Percentiles rank a stretch among this genome's conserved stretches.
Conservation (phyloP, 2,888 invertebrate genomes). For the Cryptosula pallasiana region DNA sequence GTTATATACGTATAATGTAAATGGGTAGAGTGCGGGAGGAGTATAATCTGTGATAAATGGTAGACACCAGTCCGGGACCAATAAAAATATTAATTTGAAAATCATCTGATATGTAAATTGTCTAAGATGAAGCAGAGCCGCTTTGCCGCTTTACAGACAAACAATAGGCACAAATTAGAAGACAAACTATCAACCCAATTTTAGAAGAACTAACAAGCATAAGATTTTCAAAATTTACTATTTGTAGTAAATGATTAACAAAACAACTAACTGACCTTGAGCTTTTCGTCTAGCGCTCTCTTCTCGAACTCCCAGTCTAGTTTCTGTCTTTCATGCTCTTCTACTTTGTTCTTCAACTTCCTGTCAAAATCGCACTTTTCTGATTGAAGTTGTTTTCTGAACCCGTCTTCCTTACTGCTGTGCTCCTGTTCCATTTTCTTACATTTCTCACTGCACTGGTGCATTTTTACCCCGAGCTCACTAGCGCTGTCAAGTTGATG, state of each 20-base stretch:
- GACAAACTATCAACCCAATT: not conserved
- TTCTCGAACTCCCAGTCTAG: slow-evolving; percentile 35
- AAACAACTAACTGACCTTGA: not conserved
- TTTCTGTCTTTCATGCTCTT: slow-evolving; percentile 41
- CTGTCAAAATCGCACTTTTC: not conserved
- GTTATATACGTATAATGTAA: too few relatives aligned
- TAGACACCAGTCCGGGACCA: too few relatives aligned
- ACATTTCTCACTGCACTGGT: not conserved
- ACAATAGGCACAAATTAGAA: not conserved
- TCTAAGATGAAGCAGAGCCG: too few relatives aligned
- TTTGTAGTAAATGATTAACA: too few relatives aligned
- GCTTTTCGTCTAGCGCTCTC: slow-evolving; percentile 34
- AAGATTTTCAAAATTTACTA: too few relatives aligned
- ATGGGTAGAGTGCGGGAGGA: too few relatives aligned
- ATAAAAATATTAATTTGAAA: too few relatives aligned
- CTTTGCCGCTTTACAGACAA: too few relatives aligned
- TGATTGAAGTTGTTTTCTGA: not conserved
- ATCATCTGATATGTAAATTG: too few relatives aligned
- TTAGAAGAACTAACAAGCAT: too few relatives aligned
- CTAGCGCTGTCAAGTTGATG: not conserved
- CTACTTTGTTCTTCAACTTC: slow-evolving; percentile 34
- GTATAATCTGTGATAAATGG: too few relatives aligned
- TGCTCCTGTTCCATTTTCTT: not conserved
- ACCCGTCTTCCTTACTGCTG: not conserved
- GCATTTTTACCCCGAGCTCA: not conserved